Evolutionary conservation across 2,888 invertebrate species (phyloP), one percentile per base, ranked within the genome.

Genomic region (Tachina lurida): DNA sequence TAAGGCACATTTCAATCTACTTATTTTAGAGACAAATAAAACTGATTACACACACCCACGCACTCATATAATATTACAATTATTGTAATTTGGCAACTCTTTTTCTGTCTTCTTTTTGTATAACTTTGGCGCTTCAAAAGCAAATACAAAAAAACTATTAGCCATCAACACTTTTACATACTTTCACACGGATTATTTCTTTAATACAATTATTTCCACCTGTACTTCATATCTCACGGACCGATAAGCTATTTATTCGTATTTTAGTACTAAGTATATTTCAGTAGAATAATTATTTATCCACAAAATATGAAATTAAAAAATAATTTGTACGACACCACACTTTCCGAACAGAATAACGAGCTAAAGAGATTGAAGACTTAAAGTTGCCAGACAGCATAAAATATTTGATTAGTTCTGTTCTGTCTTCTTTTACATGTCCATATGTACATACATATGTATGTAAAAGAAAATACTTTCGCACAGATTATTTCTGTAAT

Each of bases 331-430:
- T 45, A 19, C 8, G 10, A 45, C 5, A 15, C 8, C 49, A 49
- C 67, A 31, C 67, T 49, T 31, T 49, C 67, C 39, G 39, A 52
- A 49, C 10, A 49, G 39, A 49, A 49, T 67, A 67, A 67, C 67
- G 67, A 19, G 22, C 67, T 49, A 39, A 49, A 1, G 15, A 67
- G n/a, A 47, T n/a, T 10, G 7, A 67, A 31, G 15, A 1, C 10
- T 49, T n/a, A n/a, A 67, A 39, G 49, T 39, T 22, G 67, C 67
- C 67, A 67, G 67, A 67, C 4, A 5, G n/a, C 3, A 41, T 10
- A 39, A 10, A 17, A 62, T 39, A 9, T 22, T 5, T 5, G 8
- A 15, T 22, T 3, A 56, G 17, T 31, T 31, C 54, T 54, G 3
- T 19, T 54, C 19, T 19, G 49, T 15, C 15, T 13, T 49, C 15